Percentiles rank a stretch among this genome's conserved stretches.
Evolutionary conservation across 2,797 vertebrate species (phyloP).

Genomic region (Catharus ustulatus): DNA sequence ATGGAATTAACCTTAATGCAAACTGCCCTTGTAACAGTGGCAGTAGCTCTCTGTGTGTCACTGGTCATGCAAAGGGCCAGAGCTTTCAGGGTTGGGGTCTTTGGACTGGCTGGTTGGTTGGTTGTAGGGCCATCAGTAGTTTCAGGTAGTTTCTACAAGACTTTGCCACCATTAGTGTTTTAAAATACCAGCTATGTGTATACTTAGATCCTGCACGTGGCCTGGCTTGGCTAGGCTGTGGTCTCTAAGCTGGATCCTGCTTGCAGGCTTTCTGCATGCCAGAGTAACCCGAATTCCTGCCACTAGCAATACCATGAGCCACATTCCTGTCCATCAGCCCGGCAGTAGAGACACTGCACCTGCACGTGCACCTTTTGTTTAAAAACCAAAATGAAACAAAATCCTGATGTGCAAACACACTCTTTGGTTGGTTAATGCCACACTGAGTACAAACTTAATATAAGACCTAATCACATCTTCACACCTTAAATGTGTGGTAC

Average conservation of each 20-base stretch:
- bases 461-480: not conserved
- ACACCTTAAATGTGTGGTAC: not conserved
- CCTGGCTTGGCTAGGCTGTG: not conserved
- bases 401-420: not conserved
- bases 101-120: not conserved
- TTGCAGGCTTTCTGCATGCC: rapidly evolving
- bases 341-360: rapidly evolving
- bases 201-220: not conserved
- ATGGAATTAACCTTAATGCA: not conserved
- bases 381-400: not conserved
- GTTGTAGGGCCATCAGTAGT: not conserved
- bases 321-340: rapidly evolving
- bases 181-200: not conserved
- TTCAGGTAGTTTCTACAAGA: not conserved
- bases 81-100: not conserved
- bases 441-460: not conserved
- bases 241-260: not conserved
- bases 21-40: not conserved
- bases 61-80: not conserved
- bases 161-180: not conserved
- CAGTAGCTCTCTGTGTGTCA: not conserved
- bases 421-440: not conserved
- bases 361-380: not conserved
- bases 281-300: not conserved
- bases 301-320: rapidly evolving